Base-by-base conservation (phyloP, 2,113 vertebrate species). In the Phalacrocorax aristotelis region DNA sequence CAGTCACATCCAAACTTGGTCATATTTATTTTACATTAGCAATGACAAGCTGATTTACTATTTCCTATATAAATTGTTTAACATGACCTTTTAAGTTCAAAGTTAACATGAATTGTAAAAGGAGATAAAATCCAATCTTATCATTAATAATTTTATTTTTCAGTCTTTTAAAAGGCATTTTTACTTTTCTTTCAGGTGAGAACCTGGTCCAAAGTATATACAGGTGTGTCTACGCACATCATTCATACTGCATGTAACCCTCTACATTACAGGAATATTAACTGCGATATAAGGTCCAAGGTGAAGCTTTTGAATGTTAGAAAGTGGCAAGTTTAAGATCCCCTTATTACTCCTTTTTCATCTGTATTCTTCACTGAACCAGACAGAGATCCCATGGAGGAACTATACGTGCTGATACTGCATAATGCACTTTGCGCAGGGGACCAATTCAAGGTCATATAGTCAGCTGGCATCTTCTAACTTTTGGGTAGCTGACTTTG, bases 341-440 rank as follows among this genome's bases (percentile, higher is more conserved):
- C 52, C 27, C 49, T 79, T 90, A 78, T 85, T 90, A 52, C 66
- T 83, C 40, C 48, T 87, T 76, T 95, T 94, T 85, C 44, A 49
- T 96, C 78, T 91, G 44, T 83, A 85, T 85, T 92, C 92, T 92
- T 40, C 60, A 66, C 62, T 89, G 54, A 94, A 77, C 20, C 52
- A 81, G 83, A 60, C n/a, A 72, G 90, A 86, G 52, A 51, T 88
- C 54, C 79, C 46, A 40, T n/a, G 85, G 82, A 95, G 76, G 42
- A 94, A 13, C 49, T 77, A 8, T 27, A 74, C 6, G 3, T 94
- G 84, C 84, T 87, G 65, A 60, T 85, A 68, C 66, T 94, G 57
- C 57, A 16, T 79, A 93, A 94, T 49, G 15, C 58, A 51, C 36
- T 66, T 91, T 38, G 58, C 2, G 3, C 42, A 40, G n/a, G 70